Conservation (phyloP, 2,888 invertebrate species). For the Drosophila mettleri region DNA sequence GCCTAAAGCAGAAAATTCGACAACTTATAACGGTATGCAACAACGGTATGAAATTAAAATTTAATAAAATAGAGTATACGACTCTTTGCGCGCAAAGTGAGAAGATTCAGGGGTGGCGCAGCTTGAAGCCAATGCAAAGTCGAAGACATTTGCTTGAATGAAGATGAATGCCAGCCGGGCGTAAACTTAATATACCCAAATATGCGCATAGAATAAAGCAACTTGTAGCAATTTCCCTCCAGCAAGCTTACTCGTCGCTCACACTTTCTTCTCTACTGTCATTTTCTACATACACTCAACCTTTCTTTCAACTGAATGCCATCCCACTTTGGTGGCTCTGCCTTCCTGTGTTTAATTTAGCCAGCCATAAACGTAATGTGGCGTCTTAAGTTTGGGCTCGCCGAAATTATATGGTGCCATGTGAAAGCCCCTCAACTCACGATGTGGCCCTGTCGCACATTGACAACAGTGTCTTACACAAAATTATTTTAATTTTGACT, state of each 20-base stretch:
- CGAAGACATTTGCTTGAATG: slow-evolving; percentile 71
- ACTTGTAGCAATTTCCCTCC: slow-evolving; percentile 73
- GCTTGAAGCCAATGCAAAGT: slow-evolving; percentile 7
- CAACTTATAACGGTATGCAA: slow-evolving; percentile 54
- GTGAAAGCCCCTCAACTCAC: slow-evolving; percentile 55
- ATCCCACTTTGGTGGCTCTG: slow-evolving; percentile 54
- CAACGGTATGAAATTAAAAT: slow-evolving; percentile 79
- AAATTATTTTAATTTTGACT: slow-evolving; percentile 68
- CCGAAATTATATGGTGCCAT: slow-evolving; percentile 76
- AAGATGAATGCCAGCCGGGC: slow-evolving; percentile 75
- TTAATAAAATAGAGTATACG: slow-evolving; percentile 75
- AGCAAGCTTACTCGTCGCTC: background rate
- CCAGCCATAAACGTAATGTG: slow-evolving; percentile 76
- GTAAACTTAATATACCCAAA: slow-evolving; percentile 79
- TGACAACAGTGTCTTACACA: slow-evolving; percentile 66
- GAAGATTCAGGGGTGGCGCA: background rate
- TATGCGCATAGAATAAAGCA: slow-evolving; percentile 80
- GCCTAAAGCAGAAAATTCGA: slow-evolving; percentile 32
- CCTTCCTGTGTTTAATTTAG: slow-evolving; percentile 77
- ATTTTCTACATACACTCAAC: background rate
- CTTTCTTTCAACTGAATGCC: slow-evolving; percentile 34
- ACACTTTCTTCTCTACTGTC: background rate
- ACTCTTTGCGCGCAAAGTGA: slow-evolving; percentile 23
- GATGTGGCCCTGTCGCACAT: slow-evolving; percentile 24
- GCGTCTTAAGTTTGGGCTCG: slow-evolving; percentile 69